Evolutionary conservation across 2,888 invertebrate species (phyloP), one percentile per base, ranked within the genome.

Genomic region (Athalia circularis): DNA sequence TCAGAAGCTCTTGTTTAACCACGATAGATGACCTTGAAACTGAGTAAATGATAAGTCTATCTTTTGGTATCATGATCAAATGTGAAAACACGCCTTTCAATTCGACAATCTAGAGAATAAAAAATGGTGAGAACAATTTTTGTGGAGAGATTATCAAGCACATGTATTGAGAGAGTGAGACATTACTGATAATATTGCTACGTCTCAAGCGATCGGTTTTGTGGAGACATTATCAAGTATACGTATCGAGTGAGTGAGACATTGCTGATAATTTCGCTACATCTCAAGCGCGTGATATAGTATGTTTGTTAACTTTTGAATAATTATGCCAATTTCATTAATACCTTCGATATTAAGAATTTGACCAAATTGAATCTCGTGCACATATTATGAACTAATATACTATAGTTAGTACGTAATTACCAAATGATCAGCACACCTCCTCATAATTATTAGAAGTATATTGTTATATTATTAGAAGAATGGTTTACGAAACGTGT

Each of bases 301-400:
- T 72, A 72, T 54, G n/a, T 59, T 59, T 57, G 45, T 59, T 48
- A 59, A 59, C 68, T n/a, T 64, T 43, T 11, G 43, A 50, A 11
- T 52, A 68, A 68, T 3, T 45, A 68, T 54, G 54, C 45, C 8
- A 13, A 13, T 43, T 59, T 13, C 59, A 47, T 59, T 0, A 47
- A 57, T 47, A 59, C 72, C 5, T 45, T 11, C 5, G 13, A 29
- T 59, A 47, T 59, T 72, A 13, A 59, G 15, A 72, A 72, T 59
- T 72, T 15, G 72, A 72, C 72, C 72, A 72, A 72, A 72, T 68
- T 68, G 4, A 68, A 68, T 68, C 68, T 68, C 54, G 29, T 29
- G 29, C 29, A 29, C 29, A 29, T 29, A 29, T 29, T 29, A 29
- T 29, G 29, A 29, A 29, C 29, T 29, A 29, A 29, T 29, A 29